Percentiles rank a stretch among this genome's conserved stretches.
These are phyloP conservation scores for Trachelus stipa DNA, from an alignment of 2,888 invertebrate species.

Conservation along the genomic window DNA sequence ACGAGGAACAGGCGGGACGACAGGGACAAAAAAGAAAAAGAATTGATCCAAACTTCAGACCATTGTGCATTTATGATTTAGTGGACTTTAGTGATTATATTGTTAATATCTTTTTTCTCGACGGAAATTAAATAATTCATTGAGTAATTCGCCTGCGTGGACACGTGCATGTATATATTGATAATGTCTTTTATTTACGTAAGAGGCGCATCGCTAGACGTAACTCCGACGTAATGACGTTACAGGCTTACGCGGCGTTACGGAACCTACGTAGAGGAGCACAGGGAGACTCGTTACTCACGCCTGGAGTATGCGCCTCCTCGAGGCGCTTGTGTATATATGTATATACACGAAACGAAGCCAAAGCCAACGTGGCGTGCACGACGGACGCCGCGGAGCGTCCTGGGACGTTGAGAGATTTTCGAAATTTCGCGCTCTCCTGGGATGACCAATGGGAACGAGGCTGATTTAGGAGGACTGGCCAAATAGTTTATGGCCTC, in stretches of 20 bases:
- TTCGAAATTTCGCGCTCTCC: neutral
- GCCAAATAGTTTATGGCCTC: slow-evolving; percentile 22
- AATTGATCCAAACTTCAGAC: neutral
- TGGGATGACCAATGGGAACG: neutral
- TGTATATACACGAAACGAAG: neutral
- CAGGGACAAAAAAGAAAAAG: neutral
- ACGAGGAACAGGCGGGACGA: neutral
- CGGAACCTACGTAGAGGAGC: too few species aligned
- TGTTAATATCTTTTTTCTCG: neutral
- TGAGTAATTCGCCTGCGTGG: neutral
- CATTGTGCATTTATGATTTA: too few species aligned
- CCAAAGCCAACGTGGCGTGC: neutral
- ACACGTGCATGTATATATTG: too few species aligned
- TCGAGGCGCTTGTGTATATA: neutral
- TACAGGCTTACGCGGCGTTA: too few species aligned
- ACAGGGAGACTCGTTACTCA: too few species aligned
- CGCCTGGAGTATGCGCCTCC: too few species aligned
- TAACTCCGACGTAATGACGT: too few species aligned
- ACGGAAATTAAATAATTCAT: neutral
- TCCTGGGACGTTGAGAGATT: neutral
- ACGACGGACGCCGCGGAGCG: too few species aligned
- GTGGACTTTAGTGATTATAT: too few species aligned
- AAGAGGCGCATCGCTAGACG: too few species aligned
- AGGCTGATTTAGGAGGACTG: neutral
- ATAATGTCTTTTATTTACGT: too few species aligned